Base-by-base conservation (phyloP, 2,888 invertebrate species). In the Aquatica leii region DNA sequence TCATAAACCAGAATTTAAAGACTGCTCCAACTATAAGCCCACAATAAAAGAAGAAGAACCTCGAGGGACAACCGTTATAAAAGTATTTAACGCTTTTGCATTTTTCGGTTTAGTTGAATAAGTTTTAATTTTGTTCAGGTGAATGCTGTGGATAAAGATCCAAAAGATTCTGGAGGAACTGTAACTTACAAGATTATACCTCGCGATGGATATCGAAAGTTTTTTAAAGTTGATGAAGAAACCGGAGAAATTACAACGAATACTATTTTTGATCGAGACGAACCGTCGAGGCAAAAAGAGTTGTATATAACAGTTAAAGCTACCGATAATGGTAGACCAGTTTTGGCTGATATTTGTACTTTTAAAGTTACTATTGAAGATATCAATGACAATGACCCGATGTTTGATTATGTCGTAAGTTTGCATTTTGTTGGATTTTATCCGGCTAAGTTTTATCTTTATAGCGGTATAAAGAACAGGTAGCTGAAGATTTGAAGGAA, bases 281-380 rank as follows among this genome's bases (percentile, higher is more conserved):
- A 95, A 77, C 96, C 96, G 5, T 87, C 88, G 43, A 86, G 91
- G 76, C 92, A 90, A 82, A 95, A 90, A 82, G 94, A 90, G 83
- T 88, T 86, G 65, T 94, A 94, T 76, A 86, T 95, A 52, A 95
- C 95, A 31, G 93, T 97, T 5, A 89, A 94, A 78, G 98, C 95
- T 0, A 93, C 92, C 61, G 98, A 98, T 82, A 93, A 96, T 80
- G 98, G 97, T 0, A 88, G 90, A 70, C 95, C 96, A 0, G 90
- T 91, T 50, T 84, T 98, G 55, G 95, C 95, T 73, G 96, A 96
- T 75, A 93, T 95, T 58, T 98, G 98, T 82, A 95, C 95, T 3
- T 93, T 98, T 79, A 93, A 92, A 84, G 93, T 97, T 58, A 88
- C 90, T 67, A 92, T 97, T 69, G 89, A 89, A 76, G 98, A 98